A percentile compares a stretch with the other conserved stretches of the same genome.
Evolutionary conservation across 2,113 vertebrate genomes (phyloP).

Genomic region (Neofelis nebulosa): DNA sequence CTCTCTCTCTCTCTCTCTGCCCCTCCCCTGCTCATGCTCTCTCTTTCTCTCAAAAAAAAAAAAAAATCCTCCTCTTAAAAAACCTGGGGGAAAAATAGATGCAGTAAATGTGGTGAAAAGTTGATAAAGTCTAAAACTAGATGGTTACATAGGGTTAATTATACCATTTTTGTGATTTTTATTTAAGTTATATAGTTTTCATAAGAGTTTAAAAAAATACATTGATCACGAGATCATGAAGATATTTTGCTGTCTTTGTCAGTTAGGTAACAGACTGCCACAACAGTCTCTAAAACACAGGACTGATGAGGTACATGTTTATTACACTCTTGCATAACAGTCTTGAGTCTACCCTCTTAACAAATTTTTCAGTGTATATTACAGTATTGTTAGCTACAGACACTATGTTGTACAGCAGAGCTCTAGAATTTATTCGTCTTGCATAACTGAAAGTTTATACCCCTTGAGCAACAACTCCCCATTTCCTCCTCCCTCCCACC

Average conservation of each 20-base stretch:
- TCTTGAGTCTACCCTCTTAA: not conserved
- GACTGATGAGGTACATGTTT: not conserved
- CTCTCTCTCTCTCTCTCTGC: not conserved
- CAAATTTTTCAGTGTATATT: not conserved
- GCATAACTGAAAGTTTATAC: not conserved
- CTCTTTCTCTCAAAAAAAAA: not conserved
- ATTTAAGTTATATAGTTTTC: slow-evolving; percentile 1
- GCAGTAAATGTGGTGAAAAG: not conserved
- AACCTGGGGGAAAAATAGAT: not conserved
- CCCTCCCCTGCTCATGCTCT: not conserved
- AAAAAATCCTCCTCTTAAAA: not conserved
- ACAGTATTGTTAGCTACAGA: not conserved
- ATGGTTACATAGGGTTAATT: not conserved
- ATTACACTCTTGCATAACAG: not conserved
- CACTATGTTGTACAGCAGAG: no score
- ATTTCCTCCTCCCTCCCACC: not conserved
- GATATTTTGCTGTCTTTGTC: not conserved
- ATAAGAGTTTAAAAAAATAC: not conserved
- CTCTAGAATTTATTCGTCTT: not conserved
- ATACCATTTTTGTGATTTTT: not conserved
- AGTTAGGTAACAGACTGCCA: not conserved
- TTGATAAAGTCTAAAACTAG: not conserved
- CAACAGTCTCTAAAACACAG: not conserved
- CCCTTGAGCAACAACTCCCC: not conserved
- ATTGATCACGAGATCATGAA: not conserved